Percentiles rank a stretch among this genome's conserved stretches.
phyloP scores from a whole-genome alignment of 2,113 vertebrate genomes.

The Psammodynastes pulverulentus region DNA sequence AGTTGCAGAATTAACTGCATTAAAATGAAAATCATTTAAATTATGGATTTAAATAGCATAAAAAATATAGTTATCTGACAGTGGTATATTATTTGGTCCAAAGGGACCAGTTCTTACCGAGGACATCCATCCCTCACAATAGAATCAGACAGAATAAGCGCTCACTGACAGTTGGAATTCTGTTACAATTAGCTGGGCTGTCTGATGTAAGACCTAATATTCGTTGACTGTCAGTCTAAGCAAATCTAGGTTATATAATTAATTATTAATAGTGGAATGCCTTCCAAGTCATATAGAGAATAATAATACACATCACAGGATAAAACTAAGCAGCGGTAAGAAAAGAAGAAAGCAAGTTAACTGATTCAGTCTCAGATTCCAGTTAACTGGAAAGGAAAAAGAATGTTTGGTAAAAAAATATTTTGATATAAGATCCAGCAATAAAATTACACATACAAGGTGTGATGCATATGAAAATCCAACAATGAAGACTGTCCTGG shows the following conservation, averaged over 20 bases:
- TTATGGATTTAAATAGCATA: not conserved
- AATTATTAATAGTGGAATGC: not conserved
- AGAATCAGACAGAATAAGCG: not conserved
- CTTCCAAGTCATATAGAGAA: not conserved
- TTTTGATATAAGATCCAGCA: not conserved
- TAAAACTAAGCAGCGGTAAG: not conserved
- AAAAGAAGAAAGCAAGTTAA: not conserved
- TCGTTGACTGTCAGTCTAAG: not conserved
- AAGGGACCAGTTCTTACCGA: not conserved
- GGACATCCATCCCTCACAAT: not conserved
- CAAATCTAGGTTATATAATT: not conserved
- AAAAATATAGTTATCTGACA: not conserved
- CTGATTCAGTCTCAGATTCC: not conserved
- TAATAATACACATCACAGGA: not conserved
- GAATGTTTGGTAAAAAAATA: not conserved
- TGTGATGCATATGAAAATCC: not conserved
- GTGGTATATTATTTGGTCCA: not conserved
- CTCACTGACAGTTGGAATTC: not conserved
- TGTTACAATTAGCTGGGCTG: not conserved
- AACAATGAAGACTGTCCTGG: not conserved
- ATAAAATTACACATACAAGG: not conserved
- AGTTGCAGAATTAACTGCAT: not conserved
- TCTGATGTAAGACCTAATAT: not conserved
- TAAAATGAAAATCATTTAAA: not conserved
- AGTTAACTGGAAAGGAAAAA: not conserved